Conservation (phyloP, 2,113 vertebrate genomes). For the Chiloscyllium plagiosum region DNA sequence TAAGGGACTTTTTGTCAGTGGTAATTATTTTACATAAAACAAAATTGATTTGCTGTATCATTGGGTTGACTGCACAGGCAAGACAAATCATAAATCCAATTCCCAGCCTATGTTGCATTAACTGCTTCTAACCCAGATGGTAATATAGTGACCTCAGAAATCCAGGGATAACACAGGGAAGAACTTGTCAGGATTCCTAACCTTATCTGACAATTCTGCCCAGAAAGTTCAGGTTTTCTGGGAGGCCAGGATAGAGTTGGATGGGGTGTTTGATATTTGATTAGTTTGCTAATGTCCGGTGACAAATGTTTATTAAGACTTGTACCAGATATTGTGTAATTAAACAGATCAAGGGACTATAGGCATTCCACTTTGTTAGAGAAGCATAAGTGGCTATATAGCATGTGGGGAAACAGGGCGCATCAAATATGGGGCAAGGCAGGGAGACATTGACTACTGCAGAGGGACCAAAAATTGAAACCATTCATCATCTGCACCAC, state of each 20-base stretch:
- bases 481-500: neutral
- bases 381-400: neutral
- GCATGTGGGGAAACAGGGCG: neutral
- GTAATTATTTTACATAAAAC: neutral
- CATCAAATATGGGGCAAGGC: neutral
- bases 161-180: neutral
- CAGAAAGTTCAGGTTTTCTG: neutral
- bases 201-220: neutral
- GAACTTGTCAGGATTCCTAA: neutral
- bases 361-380: no score
- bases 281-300: neutral
- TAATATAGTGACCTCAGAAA: neutral
- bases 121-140: neutral
- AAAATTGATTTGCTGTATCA: neutral
- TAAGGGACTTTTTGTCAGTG: neutral
- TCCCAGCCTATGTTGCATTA: neutral
- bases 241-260: neutral
- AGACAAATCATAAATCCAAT: neutral
- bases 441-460: neutral
- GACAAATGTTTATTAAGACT: neutral
- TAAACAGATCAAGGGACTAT: neutral
- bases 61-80: neutral
- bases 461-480: no score
- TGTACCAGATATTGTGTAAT: neutral
- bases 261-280: neutral